Conservation (phyloP, 2,797 vertebrate species). For the Lepus oiostolus region DNA sequence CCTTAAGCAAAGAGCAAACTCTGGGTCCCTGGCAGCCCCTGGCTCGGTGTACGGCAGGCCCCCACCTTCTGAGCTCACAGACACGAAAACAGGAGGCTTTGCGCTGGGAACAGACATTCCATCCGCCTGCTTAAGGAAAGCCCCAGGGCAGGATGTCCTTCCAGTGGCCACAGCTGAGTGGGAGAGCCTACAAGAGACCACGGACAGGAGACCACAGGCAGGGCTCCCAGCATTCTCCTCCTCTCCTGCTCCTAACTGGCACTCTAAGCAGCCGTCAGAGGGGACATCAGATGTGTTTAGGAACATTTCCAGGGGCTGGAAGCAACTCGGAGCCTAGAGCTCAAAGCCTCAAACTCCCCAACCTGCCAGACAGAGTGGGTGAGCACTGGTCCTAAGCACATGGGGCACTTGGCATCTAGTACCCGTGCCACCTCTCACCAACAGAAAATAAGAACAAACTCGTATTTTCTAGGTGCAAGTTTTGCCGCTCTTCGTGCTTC, state of each 20-base stretch:
- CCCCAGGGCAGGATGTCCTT: not conserved
- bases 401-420: not conserved
- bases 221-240: not conserved
- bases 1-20: conserved; percentile 17
- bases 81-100: not conserved
- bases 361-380: not conserved
- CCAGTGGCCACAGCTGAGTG: not conserved
- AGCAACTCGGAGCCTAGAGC: not conserved
- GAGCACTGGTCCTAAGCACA: not conserved
- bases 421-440: not conserved
- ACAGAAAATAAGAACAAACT: not conserved
- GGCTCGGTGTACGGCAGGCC: not conserved
- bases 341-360: not conserved
- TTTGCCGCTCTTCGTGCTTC: not conserved
- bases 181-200: not conserved
- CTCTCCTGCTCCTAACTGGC: not conserved
- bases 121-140: not conserved
- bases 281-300: not conserved
- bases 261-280: not conserved
- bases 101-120: not conserved
- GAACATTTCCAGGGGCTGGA: not conserved
- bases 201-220: not conserved
- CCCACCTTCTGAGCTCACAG: not conserved
- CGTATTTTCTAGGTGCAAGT: not conserved
- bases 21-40: not conserved